Evolutionary conservation across 2,113 vertebrate genomes (phyloP), one percentile per base, ranked within the genome.

Genomic region (Puffinus mauretanicus): DNA sequence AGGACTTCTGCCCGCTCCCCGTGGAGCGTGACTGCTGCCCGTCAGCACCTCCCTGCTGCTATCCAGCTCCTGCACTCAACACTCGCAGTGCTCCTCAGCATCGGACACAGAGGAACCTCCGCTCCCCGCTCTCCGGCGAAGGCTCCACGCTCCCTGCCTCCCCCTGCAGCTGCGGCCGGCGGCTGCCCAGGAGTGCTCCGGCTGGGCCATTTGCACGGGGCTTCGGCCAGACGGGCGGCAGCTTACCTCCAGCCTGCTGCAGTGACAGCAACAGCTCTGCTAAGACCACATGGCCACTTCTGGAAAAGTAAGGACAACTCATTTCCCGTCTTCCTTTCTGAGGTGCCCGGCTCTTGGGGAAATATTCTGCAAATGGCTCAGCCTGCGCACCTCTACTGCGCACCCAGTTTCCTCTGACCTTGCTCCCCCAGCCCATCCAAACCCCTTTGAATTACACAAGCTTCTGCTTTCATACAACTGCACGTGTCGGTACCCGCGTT

Each of bases 261-360:
- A 15, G 44, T 2, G 0, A 60, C 30, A 0, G 5, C 26, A 42
- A 47, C 85, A 9, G 34, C 88, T 73, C 73, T 24, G 36, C 88
- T 55, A 2, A 32, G 40, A 78, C 52, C 97, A 54, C 97, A 98
- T 97, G 96, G 93, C 87, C 61, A 94, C 96, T 24, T 26, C 91
- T 25, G 96, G 97, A 77, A 95, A 97, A 87, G 97, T 97, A 97
- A 97, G 96, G 34, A 76, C 24, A 24, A 16, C 0, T 1, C 24
- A 0, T 19, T 55, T 65, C 71, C 51, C 17, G 1, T 1, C 70
- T 34, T 25, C 40, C 69, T 78, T 60, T 24, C 49, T 2, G 0
- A 47, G 12, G 15, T 47, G n/a, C 27, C 49, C 11, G 5, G 51
- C 62, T 73, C 91, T 6, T 38, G 72, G 36, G 7, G 1, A 44